These are phyloP conservation scores for Genyomyrus donnyi DNA, from an alignment of 2,113 vertebrate species.

Conservation along the genomic window DNA sequence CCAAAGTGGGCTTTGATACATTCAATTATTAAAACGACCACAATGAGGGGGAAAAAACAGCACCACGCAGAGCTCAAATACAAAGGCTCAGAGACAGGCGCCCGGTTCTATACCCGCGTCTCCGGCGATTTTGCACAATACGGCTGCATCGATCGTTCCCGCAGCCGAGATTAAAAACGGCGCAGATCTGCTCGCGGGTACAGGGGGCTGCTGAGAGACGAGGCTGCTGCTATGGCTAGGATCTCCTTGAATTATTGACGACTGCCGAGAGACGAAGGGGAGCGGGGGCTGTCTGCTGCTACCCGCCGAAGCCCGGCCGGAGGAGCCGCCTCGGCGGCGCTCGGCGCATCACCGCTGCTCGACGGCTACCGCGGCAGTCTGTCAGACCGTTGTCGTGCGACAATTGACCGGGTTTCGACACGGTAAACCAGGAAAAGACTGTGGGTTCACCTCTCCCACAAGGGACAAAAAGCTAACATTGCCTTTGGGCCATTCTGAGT, in stretches of 20 bases:
- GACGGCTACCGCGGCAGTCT: not conserved
- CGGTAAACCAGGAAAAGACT: not conserved
- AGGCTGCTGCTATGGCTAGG: not conserved
- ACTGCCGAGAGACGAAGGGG: not conserved
- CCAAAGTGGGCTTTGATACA: not conserved
- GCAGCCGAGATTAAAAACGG: not conserved
- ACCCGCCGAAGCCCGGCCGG: not conserved
- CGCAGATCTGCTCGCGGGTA: not conserved
- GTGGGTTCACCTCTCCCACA: not conserved
- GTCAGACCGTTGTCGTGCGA: no score
- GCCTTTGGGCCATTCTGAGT: not conserved
- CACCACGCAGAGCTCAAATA: not conserved
- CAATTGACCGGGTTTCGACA: not conserved
- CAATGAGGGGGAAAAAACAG: no score
- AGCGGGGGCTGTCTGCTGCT: not conserved
- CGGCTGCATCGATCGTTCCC: not conserved
- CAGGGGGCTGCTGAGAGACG: not conserved
- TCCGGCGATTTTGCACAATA: not conserved
- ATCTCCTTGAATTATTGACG: conserved; percentile 17
- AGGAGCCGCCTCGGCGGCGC: no score
- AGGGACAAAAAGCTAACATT: not conserved
- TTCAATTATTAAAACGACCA: not conserved
- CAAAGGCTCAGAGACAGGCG: not conserved
- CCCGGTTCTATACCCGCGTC: not conserved
- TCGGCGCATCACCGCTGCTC: not conserved